phyloP scores from a whole-genome alignment of 2,888 invertebrate genomes.

The Hyles lineata region DNA sequence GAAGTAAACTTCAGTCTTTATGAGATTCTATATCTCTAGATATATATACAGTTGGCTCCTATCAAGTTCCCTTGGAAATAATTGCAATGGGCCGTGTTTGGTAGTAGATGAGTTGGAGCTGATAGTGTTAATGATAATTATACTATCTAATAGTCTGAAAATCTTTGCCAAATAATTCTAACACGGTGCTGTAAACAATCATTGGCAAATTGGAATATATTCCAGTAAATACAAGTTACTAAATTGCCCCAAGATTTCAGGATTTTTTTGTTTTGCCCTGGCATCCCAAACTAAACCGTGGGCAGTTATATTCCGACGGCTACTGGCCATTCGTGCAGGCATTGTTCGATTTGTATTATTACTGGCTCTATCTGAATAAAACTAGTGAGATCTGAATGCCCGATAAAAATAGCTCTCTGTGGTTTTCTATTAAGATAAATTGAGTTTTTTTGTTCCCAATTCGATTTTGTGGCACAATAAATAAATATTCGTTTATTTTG shows the following conservation, averaged over 20 bases:
- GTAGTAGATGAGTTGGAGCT: too few species aligned
- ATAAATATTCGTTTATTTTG: constrained; percentile 12
- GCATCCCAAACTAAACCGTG: constrained; percentile 26
- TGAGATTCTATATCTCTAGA: too few species aligned
- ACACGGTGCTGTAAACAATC: too few species aligned
- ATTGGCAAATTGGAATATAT: too few species aligned
- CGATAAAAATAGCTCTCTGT: constrained; percentile 13
- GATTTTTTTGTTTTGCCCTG: background rate
- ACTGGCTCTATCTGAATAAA: constrained; percentile 21
- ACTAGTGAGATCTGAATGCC: constrained; percentile 26
- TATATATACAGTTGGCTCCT: too few species aligned
- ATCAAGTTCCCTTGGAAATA: too few species aligned
- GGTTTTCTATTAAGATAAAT: constrained; percentile 23
- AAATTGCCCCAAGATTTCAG: background rate
- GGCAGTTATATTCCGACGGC: constrained; percentile 27
- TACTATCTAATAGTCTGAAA: too few species aligned
- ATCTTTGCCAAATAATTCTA: too few species aligned
- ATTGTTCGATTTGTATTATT: constrained; percentile 32
- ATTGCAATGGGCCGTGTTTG: too few species aligned
- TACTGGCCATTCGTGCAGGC: constrained; percentile 1
- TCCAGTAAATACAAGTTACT: background rate
- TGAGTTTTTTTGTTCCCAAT: constrained; percentile 1
- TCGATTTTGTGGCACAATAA: background rate
- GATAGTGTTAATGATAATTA: too few species aligned
- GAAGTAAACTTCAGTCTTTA: too few species aligned